phyloP scores from a whole-genome alignment of 2,797 vertebrate genomes.

The Acrossocheilus fasciatus region DNA sequence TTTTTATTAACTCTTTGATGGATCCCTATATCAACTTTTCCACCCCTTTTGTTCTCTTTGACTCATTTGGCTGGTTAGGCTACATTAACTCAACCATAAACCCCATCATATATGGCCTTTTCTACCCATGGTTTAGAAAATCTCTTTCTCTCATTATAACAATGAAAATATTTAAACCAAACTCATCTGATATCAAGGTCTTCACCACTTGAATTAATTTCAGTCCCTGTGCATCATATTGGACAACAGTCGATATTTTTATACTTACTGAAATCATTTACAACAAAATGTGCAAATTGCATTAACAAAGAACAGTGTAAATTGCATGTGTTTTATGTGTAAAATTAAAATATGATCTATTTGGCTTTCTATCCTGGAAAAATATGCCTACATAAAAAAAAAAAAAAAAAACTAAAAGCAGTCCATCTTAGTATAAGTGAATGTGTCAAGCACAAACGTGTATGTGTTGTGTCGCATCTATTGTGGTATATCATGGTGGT shows the following conservation, averaged over 20 bases:
- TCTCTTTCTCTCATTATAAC: constrained; percentile 63
- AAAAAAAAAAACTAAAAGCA: neutral
- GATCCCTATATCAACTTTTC: constrained; percentile 67
- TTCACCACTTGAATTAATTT: constrained; percentile 45
- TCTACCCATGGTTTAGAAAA: too few species aligned
- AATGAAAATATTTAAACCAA: constrained; percentile 63
- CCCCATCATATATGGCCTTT: too few species aligned
- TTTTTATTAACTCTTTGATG: constrained; percentile 65
- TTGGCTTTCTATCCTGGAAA: neutral
- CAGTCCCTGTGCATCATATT: neutral
- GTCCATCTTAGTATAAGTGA: too few species aligned
- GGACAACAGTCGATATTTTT: too few species aligned
- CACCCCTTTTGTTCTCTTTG: constrained; percentile 66
- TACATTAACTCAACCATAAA: too few species aligned
- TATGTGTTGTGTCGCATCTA: neutral
- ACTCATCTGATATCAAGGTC: constrained; percentile 65
- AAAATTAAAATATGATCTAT: neutral
- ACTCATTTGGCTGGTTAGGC: constrained; percentile 68
- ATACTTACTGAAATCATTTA: too few species aligned
- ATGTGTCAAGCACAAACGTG: neutral
- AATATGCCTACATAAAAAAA: neutral
- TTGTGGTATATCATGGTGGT: neutral
- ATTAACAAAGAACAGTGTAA: neutral
- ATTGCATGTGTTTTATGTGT: neutral
- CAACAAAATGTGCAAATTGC: neutral